Base-by-base conservation (phyloP, 2,113 vertebrate species). In the Nicator chloris region DNA sequence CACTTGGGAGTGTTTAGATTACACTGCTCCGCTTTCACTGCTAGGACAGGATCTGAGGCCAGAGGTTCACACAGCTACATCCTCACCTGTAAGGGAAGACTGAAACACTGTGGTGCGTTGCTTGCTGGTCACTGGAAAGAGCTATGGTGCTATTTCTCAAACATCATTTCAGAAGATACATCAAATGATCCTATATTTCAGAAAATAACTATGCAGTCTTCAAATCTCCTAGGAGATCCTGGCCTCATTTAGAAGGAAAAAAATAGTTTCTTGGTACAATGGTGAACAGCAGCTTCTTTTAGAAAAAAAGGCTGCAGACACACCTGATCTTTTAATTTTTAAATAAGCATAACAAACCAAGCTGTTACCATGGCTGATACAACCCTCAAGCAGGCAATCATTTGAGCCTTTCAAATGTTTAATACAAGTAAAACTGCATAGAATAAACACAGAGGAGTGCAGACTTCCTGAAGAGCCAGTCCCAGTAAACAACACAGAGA, bases 191-290 rank as follows among this genome's bases (percentile, higher is more conserved):
- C 35, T 56, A 1, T 31, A 88, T 76, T 82, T 86, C 88, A 90
- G 56, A 88, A 83, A 93, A 93, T n/a, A 94, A 86, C 86, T 78
- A 59, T 15, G 45, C 64, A 78, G 30, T 39, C 56, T 68, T 81
- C 54, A 86, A 77, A 77, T 92, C 82, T 94, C 87, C 82, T 92
- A 94, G 90, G 88, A 96, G 83, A 86, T 78, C 21, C 68, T 91
- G 31, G 47, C 68, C 76, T 71, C 63, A 77, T 77, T 93, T 81
- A 86, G 30, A 86, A 27, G 3, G 8, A 31, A 83, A 94, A 88
- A 95, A 86, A 65, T 57, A 85, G 35, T 66, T 92, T 81, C 60
- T 86, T 50, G 5, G 24, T 96, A 73, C 50, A 85, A 39, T 16
- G 27, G 39, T 45, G 44, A 95, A 82, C 14, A 94, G 44, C 37